Percentiles rank a stretch among this genome's conserved stretches.
phyloP scores from a whole-genome alignment of 2,113 vertebrate species.

The Sylvilagus bachmani region DNA sequence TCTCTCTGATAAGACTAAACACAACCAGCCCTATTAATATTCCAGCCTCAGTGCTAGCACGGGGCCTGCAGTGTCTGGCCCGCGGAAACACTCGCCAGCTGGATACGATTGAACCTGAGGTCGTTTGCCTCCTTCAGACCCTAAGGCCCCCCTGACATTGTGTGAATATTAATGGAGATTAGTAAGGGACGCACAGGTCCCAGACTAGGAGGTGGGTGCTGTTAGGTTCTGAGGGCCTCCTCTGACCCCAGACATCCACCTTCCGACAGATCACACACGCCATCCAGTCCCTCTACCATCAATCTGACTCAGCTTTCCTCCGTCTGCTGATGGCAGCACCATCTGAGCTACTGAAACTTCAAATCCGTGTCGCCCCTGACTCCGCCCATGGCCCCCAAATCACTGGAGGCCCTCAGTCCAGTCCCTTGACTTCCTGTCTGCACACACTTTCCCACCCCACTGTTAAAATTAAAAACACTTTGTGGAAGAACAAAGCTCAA shows the following conservation, averaged over 20 bases:
- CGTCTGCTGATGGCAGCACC: neutral
- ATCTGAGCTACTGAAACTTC: neutral
- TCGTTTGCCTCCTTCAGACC: neutral
- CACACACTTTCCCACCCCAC: neutral
- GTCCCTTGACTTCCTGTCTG: neutral
- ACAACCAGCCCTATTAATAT: neutral
- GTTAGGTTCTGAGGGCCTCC: neutral
- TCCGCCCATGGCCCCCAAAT: neutral
- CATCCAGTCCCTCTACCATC: neutral
- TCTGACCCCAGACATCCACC: neutral
- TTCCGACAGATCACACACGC: neutral
- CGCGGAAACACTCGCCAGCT: neutral
- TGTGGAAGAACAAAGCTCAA: neutral
- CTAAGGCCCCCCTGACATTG: neutral
- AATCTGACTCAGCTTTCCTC: neutral
- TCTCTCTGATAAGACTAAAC: neutral
- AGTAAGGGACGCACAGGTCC: neutral
- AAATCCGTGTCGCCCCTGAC: neutral
- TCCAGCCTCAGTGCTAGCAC: neutral
- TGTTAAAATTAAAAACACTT: neutral
- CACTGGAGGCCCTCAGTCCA: neutral
- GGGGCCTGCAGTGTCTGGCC: neutral
- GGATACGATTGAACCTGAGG: neutral
- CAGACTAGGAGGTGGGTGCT: neutral
- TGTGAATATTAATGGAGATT: neutral